A percentile compares a stretch with the other conserved stretches of the same genome.
Conservation (phyloP, 2,888 invertebrate species). For the Neuroscelio doddi region DNA sequence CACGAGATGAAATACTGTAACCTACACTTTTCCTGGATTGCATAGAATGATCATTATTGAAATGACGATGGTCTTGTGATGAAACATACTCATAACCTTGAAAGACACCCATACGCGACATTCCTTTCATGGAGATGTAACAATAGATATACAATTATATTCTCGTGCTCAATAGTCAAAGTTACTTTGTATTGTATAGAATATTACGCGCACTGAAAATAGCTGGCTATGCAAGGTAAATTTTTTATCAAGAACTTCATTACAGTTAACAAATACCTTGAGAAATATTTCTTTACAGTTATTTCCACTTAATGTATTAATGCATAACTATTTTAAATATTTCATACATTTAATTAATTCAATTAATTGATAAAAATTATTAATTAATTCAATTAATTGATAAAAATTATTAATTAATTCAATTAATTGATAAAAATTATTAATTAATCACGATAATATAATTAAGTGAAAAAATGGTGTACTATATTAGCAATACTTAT, state of each 20-base stretch:
- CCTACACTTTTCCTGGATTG: conserved; percentile 32
- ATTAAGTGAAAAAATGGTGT: no score
- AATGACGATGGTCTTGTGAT: conserved; percentile 36
- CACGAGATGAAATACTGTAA: conserved; percentile 1
- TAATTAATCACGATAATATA: no score
- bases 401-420: no score
- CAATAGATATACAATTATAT: conserved; percentile 26
- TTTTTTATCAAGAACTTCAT: conserved; percentile 5
- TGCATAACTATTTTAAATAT: no score
- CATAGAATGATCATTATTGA: conserved; percentile 21
- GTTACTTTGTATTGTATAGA: conserved; percentile 5
- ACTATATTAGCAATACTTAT: neutral
- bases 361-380: no score
- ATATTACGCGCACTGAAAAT: conserved; percentile 7
- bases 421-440: no score
- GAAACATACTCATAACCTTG: conserved; percentile 53
- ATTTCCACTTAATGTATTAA: no score
- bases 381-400: no score
- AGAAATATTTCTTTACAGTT: no score
- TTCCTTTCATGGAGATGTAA: conserved; percentile 34
- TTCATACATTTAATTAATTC: no score
- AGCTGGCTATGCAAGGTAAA: neutral
- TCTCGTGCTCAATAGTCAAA: conserved; percentile 7
- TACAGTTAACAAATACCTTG: conserved; percentile 1
- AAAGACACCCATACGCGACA: conserved; percentile 47